phyloP scores from a whole-genome alignment of 2,113 vertebrate genomes.

The Siphamia tubifer region DNA sequence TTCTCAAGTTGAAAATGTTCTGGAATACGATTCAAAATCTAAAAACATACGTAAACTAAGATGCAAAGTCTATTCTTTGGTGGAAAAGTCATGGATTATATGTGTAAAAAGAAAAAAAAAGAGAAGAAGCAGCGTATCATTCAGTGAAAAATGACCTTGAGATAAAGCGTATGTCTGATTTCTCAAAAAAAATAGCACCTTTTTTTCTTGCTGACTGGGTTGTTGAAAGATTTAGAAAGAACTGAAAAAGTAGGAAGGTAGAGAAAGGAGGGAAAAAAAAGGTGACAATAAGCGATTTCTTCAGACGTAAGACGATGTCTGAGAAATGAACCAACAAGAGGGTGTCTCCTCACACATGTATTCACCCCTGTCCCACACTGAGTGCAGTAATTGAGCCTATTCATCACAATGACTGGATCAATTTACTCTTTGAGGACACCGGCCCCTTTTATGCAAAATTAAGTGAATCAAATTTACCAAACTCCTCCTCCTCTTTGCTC shows the following conservation, averaged over 20 bases:
- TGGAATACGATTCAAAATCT: too few relatives aligned
- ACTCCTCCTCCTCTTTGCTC: slow-evolving; percentile 3
- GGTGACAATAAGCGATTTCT: slow-evolving; percentile 1
- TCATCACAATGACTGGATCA: slow-evolving; percentile 64
- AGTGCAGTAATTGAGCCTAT: slow-evolving; percentile 58
- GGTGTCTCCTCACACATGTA: slow-evolving; percentile 39
- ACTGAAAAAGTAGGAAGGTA: neutral
- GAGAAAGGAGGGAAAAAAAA: neutral
- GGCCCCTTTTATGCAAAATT: slow-evolving; percentile 22
- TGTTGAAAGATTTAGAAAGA: neutral
- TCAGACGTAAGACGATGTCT: slow-evolving; percentile 30
- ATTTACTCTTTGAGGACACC: slow-evolving; percentile 55
- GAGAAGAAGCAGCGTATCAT: too few relatives aligned
- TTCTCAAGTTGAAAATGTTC: too few relatives aligned
- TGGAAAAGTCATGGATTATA: too few relatives aligned
- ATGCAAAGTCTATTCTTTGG: too few relatives aligned
- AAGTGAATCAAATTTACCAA: slow-evolving; percentile 43
- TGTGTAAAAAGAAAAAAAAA: too few relatives aligned
- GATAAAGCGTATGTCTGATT: too few relatives aligned
- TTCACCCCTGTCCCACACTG: slow-evolving; percentile 27
- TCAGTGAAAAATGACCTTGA: too few relatives aligned
- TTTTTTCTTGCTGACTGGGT: too few relatives aligned
- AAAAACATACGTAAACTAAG: too few relatives aligned
- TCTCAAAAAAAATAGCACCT: too few relatives aligned
- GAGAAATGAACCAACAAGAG: slow-evolving; percentile 32